Conservation (phyloP, 2,888 invertebrate species). For the Neoaliturus tenellus region DNA sequence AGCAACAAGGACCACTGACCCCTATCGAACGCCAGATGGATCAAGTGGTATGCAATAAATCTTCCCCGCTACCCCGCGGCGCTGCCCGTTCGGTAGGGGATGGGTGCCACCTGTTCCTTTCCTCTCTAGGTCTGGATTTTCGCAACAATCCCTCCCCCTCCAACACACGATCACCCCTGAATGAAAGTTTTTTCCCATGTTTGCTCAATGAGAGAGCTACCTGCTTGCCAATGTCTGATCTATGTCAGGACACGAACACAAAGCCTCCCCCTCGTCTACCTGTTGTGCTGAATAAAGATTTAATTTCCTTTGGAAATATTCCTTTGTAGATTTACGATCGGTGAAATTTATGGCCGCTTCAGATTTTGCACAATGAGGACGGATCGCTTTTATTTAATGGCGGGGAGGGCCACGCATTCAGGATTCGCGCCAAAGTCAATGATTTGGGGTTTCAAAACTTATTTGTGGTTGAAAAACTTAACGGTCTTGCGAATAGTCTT, state of each 20-base stretch:
- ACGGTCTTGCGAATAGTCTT: no score
- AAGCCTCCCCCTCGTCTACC: neutral
- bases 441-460: neutral
- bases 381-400: constrained; percentile 11
- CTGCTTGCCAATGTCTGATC: constrained; percentile 33
- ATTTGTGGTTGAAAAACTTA: neutral
- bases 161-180: neutral
- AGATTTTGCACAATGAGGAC: constrained; percentile 21
- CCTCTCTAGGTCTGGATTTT: neutral
- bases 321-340: constrained; percentile 27
- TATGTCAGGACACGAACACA: neutral
- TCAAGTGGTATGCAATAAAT: no score
- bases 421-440: neutral
- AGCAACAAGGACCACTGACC: no score
- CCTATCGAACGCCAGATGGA: neutral
- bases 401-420: neutral
- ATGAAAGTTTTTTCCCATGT: constrained; percentile 14
- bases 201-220: constrained; percentile 27
- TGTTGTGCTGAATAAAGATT: constrained; percentile 20
- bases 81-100: no score
- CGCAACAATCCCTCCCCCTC: neutral
- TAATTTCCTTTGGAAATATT: constrained; percentile 28
- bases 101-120: constrained; percentile 12
- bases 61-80: no score
- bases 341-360: constrained; percentile 21